phyloP scores from a whole-genome alignment of 2,797 vertebrate genomes.

The Octomys mimax region DNA sequence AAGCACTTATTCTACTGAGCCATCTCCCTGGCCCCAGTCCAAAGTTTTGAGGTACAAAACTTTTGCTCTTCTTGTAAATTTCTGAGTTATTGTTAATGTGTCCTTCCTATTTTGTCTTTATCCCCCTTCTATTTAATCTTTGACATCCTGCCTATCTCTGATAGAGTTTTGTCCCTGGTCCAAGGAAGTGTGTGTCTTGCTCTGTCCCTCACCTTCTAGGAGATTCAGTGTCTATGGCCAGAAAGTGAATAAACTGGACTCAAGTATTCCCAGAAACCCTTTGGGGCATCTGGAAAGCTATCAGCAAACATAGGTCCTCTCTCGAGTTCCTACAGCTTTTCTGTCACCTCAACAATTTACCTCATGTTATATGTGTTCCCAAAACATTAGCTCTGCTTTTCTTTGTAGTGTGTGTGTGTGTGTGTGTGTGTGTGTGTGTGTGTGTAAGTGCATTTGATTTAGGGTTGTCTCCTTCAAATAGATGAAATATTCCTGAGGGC shows the following conservation, averaged over 20 bases:
- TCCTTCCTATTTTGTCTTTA: constrained; percentile 19
- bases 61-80: neutral
- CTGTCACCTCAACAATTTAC: neutral
- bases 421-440: neutral
- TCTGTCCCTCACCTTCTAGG: neutral
- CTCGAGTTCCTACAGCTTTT: neutral
- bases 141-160: neutral
- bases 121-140: neutral
- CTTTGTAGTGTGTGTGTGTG: neutral
- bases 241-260: neutral
- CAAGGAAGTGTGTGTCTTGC: neutral
- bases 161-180: neutral
- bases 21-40: too few species aligned
- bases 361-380: neutral
- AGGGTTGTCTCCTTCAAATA: neutral
- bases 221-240: neutral
- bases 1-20: too few species aligned
- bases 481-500: neutral
- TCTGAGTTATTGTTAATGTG: neutral
- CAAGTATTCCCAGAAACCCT: neutral
- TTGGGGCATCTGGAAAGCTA: neutral
- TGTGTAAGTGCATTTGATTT: neutral
- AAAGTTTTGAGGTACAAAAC: neutral
- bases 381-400: neutral
- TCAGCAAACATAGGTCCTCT: neutral